A percentile compares a stretch with the other conserved stretches of the same genome.
These are phyloP conservation scores for Plodia interpunctella DNA, from an alignment of 1,140 invertebrate species.

Conservation along the genomic window DNA sequence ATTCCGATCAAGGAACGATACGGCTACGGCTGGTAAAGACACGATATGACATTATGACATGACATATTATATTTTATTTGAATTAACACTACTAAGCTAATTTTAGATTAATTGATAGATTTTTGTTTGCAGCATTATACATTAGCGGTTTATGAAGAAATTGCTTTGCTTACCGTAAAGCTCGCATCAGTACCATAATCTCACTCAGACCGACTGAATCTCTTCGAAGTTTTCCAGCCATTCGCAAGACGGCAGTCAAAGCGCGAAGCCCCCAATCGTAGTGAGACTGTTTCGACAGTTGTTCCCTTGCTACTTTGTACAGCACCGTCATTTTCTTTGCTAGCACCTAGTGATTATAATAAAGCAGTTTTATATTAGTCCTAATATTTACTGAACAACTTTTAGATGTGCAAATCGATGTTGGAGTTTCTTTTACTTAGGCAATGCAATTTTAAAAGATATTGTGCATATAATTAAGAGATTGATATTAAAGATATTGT, in stretches of 20 bases:
- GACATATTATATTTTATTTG: too few species aligned
- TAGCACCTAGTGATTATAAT: conserved; percentile 79
- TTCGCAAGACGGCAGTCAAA: conserved; percentile 91
- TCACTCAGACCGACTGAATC: conserved; percentile 86
- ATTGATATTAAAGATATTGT: too few species aligned
- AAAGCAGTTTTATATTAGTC: neutral
- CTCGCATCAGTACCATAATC: conserved; percentile 91
- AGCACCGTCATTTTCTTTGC: conserved; percentile 96
- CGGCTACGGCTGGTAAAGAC: too few species aligned
- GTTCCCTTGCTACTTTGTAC: conserved; percentile 89
- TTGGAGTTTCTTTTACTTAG: too few species aligned
- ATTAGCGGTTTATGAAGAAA: too few species aligned
- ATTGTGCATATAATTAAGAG: too few species aligned
- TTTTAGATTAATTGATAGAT: conserved; percentile 2
- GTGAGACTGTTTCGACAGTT: conserved; percentile 94
- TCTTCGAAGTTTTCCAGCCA: conserved; percentile 91
- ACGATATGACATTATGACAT: too few species aligned
- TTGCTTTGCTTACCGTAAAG: conserved; percentile 79
- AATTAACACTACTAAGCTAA: neutral
- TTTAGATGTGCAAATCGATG: too few species aligned
- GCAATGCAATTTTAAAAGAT: too few species aligned
- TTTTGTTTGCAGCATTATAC: too few species aligned
- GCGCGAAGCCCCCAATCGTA: conserved; percentile 96
- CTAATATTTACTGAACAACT: too few species aligned
- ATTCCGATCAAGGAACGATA: too few species aligned